Base-by-base conservation (phyloP, 1,140 invertebrate species). In the Drosophila sulfurigaster region DNA sequence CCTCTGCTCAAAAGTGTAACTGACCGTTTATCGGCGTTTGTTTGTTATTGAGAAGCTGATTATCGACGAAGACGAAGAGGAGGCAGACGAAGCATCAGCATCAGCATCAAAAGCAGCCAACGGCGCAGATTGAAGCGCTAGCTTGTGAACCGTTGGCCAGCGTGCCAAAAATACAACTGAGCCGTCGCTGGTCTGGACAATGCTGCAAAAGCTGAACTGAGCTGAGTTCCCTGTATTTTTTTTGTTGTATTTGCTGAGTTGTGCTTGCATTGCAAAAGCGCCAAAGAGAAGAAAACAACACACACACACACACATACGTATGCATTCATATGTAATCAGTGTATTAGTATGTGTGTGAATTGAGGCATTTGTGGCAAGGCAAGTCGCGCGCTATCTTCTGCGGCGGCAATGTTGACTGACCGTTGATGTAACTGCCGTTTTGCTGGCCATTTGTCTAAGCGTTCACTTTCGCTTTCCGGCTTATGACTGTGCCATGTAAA, bases 381-480 rank as follows among this genome's bases (percentile, higher is more conserved):
- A 82, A 79, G 76, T 82, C 60, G 46, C 60, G 46, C 79, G 75
- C 76, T 83, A 79, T 87, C 83, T 85, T 81, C 75, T 78, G 82
- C 74, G 49, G 83, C 81, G 49, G 83, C 81, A 76, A 72, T 78
- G 72, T 76, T 72, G 80, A 68, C 79, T 82, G 41, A 78, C 11
- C 30, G 54, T 67, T 78, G 75, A 88, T 88, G 85, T 89, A 88
- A 88, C 64, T 71, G 63, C 54, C 59, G 51, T 63, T 49, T 63
- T 49, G 72, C 63, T 78, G 79, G 71, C 68, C 82, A 73, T 79
- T 79, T 79, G 67, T 75, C 65, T 64, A 79, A 72, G 75, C 69
- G 67, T 77, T 75, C 81, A 89, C 85, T 89, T 89, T 89, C 85
- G 85, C 86, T 89, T 89, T 85, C 81, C 57, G 56, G 75, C 54